A percentile compares a stretch with the other conserved stretches of the same genome.
Evolutionary conservation across 2,888 invertebrate genomes (phyloP).

Genomic region (Troides oblongomaculatus): DNA sequence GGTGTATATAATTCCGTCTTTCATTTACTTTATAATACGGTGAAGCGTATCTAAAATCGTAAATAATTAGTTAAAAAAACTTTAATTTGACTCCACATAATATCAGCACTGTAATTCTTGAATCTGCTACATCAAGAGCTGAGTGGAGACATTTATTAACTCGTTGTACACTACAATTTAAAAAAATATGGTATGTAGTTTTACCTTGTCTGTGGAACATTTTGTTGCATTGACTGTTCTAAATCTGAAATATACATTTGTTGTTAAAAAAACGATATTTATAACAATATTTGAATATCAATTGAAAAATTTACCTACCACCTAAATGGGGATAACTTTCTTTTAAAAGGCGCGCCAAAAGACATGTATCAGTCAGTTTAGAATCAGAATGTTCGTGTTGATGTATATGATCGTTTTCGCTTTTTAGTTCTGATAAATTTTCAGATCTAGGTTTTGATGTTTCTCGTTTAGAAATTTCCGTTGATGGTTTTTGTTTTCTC

Average conservation of each 20-base stretch:
- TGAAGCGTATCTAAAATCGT: conserved; percentile 28
- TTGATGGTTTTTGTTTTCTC: conserved; percentile 24
- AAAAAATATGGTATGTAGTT: background rate
- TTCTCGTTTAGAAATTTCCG: conserved; percentile 50
- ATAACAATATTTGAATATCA: background rate
- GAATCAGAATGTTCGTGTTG: conserved; percentile 37
- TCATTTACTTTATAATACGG: conserved; percentile 7
- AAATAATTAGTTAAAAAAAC: background rate
- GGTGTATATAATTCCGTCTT: conserved; percentile 17
- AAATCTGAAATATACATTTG: background rate
- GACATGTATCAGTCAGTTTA: conserved; percentile 51
- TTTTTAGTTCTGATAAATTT: conserved; percentile 32
- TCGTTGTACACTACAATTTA: background rate
- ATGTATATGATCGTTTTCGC: conserved; percentile 28
- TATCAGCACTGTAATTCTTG: no score
- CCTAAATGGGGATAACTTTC: conserved; percentile 48
- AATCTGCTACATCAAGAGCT: no score
- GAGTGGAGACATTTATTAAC: background rate
- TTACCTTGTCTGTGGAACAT: conserved; percentile 28
- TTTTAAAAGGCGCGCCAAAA: conserved; percentile 56
- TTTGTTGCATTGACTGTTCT: conserved; percentile 20
- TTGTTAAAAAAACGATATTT: background rate
- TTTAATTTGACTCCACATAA: no score
- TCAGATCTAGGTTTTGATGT: conserved; percentile 35
- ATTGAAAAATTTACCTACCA: conserved; percentile 41